These are phyloP conservation scores for Delichon dasypus DNA, from an alignment of 2,797 vertebrate species.

Conservation along the genomic window DNA sequence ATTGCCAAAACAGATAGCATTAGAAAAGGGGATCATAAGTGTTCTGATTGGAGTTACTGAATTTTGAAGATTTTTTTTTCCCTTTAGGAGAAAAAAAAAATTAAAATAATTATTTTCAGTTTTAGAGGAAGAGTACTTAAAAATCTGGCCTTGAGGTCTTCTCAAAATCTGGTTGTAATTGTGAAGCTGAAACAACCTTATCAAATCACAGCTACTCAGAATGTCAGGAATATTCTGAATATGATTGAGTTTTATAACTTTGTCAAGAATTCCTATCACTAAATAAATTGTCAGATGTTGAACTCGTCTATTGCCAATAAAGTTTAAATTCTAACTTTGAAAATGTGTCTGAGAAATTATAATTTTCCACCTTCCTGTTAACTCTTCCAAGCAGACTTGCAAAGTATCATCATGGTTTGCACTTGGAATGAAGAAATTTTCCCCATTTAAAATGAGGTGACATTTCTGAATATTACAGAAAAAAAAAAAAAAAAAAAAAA, in stretches of 20 bases:
- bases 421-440: neutral
- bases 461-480: neutral
- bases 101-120: neutral
- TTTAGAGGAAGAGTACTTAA: neutral
- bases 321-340: neutral
- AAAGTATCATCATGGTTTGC: neutral
- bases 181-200: neutral
- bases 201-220: neutral
- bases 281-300: conserved; percentile 5
- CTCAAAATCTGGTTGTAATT: neutral
- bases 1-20: neutral
- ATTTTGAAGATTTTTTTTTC: neutral
- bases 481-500: neutral
- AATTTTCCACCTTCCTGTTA: neutral
- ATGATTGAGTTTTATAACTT: neutral
- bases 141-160: neutral
- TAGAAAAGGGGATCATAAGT: neutral
- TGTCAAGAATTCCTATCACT: neutral
- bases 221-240: neutral
- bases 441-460: neutral
- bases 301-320: neutral
- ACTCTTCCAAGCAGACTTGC: neutral
- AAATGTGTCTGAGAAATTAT: neutral
- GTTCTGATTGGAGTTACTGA: neutral
- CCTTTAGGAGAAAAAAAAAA: neutral